Evolutionary conservation across 2,113 vertebrate genomes (phyloP), one percentile per base, ranked within the genome.

Genomic region (Clarias macrocephalus): DNA sequence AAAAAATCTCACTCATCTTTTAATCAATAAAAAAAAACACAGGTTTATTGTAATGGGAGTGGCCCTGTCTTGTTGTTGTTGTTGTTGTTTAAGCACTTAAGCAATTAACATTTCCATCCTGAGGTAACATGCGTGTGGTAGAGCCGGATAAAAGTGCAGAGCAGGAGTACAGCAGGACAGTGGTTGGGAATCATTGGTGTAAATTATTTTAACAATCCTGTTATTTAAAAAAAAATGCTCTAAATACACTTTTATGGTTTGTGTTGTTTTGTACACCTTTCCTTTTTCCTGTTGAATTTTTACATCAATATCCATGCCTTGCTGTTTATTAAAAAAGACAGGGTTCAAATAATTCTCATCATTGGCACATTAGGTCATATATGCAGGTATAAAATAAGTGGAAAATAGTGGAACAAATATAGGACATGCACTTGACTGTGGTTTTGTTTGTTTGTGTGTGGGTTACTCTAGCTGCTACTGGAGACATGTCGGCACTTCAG

Each of bases 401-500:
- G 9, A 72, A 72, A 13, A 57, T 2, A 0, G 13, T 48, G 62
- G 56, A 62, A 84, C 21, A 48, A 15, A 62, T 16, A 8, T 30
- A 10, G 60, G 6, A 75, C 9, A 63, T 68, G 54, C 33, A 28
- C 56, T 70, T 42, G 56, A 82, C 33, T 80, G 21, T 1, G 25
- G 6, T 21, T 79, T 57, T 10, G 23, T 42, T 62, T 48, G 65
- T 72, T 18, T 62, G 60, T 76, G 52, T 48, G 7, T 80, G 62
- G 52, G 76, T 86, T 80, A 37, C 65, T 86, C 90, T 92, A 98
- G 97, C 96, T 80, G 86, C 94, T 89, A 93, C 97, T 70, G 95
- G 95, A 92, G 96, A 97, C 91, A 93, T 97, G 94, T 96, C 96
- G 62, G 92, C 95, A 79, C 97, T 96, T 92, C 96, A 98, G 95